Percentiles rank a stretch among this genome's conserved stretches.
Conservation (phyloP, 2,888 invertebrate species). For the Melikaiella ostensackeni region DNA sequence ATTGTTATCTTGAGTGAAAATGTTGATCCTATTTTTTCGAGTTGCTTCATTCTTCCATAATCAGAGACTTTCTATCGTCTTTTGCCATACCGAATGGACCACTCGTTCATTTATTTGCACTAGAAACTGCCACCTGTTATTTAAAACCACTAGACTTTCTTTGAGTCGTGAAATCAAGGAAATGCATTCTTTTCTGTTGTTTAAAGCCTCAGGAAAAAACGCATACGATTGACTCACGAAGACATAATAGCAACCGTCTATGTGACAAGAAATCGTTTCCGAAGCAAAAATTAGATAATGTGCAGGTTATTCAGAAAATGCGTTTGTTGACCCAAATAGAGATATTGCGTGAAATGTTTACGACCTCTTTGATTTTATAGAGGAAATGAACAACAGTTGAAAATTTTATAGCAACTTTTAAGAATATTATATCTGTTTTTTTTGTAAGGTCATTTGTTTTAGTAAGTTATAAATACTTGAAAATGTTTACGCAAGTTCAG, state of each 20-base stretch:
- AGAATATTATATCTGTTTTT: too few species aligned
- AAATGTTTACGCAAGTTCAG: not conserved
- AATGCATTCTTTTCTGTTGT: constrained; percentile 14
- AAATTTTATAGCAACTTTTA: not conserved
- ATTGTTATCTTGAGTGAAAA: not conserved
- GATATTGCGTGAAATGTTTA: not conserved
- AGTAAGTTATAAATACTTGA: not conserved
- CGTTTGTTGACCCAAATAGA: not conserved
- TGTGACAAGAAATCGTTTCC: constrained; percentile 9
- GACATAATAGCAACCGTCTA: constrained; percentile 2
- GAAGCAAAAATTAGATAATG: not conserved
- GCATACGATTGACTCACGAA: not conserved
- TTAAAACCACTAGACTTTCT: constrained; percentile 30
- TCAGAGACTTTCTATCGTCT: constrained; percentile 7
- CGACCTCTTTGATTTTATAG: not conserved
- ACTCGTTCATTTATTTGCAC: constrained; percentile 17
- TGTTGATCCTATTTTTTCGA: not conserved
- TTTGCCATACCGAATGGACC: constrained; percentile 18
- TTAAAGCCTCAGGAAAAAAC: constrained; percentile 1
- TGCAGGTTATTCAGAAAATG: not conserved
- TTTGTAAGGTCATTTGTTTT: not conserved
- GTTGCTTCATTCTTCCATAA: not conserved
- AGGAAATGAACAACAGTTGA: not conserved
- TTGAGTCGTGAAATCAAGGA: constrained; percentile 21
- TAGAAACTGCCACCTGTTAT: constrained; percentile 17